A percentile compares a stretch with the other conserved stretches of the same genome.
Conservation (phyloP, 1,140 invertebrate species). For the Drosophila tsacasi region DNA sequence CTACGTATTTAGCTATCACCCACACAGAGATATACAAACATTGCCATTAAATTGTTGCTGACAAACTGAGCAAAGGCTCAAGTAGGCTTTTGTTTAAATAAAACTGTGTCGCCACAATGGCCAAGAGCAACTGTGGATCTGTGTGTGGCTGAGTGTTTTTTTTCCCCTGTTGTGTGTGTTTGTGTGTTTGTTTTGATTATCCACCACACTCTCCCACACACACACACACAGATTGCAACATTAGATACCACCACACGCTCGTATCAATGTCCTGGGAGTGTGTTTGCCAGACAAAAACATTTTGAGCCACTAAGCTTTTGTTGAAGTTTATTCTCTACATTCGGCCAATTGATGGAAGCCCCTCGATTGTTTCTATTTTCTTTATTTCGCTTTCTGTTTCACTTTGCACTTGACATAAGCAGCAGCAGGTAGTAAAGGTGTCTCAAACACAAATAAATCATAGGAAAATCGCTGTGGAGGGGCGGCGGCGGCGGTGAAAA, state of each 20-base stretch:
- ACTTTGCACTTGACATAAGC: conserved; percentile 45
- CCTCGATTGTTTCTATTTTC: conserved; percentile 34
- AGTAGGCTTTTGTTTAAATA: conserved; percentile 80
- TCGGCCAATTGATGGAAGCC: conserved; percentile 72
- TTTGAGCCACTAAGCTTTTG: conserved; percentile 80
- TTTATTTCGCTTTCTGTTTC: conserved; percentile 3
- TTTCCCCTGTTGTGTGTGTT: conserved; percentile 12
- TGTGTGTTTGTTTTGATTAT: conserved; percentile 78
- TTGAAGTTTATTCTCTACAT: conserved; percentile 80
- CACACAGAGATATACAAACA: not conserved
- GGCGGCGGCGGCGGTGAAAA: not conserved
- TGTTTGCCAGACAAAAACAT: conserved; percentile 73
- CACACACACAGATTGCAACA: conserved; percentile 29
- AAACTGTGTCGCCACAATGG: conserved; percentile 70
- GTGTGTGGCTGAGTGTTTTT: conserved; percentile 9
- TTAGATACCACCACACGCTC: conserved; percentile 23
- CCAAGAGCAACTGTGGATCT: conserved; percentile 52
- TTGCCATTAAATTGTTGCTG: conserved; percentile 63
- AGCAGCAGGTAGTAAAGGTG: conserved; percentile 64
- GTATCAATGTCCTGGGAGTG: conserved; percentile 52
- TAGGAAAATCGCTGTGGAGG: conserved; percentile 3
- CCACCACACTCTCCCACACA: conserved; percentile 28
- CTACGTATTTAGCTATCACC: conserved; percentile 10
- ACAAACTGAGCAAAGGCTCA: conserved; percentile 74
- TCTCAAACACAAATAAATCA: conserved; percentile 68